Evolutionary conservation across 2,113 vertebrate genomes (phyloP).

Genomic region (Apaloderma vittatum): DNA sequence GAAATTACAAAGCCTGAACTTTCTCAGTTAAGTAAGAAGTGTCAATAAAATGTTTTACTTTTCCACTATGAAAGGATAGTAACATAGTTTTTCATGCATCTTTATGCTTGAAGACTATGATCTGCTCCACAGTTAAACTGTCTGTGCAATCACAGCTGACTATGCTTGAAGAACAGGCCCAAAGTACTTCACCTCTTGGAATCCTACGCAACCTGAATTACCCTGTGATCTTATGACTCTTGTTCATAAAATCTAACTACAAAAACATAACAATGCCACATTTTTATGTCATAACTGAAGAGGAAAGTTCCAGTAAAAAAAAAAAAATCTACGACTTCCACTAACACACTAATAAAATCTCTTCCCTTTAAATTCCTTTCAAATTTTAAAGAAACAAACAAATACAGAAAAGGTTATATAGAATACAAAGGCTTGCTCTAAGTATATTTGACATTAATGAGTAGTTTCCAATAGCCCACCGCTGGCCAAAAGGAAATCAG

Average conservation of each 20-base stretch:
- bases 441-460: not conserved
- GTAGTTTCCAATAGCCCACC: not conserved
- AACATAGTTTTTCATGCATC: not conserved
- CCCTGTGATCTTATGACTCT: rapidly evolving
- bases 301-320: not conserved
- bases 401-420: not conserved
- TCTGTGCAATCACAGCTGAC: not conserved
- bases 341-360: not conserved
- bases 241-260: not conserved
- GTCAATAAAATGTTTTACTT: not conserved
- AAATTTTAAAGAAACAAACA: not conserved
- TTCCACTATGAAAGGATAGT: not conserved
- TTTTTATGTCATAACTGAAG: not conserved
- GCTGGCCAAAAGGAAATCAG: not conserved
- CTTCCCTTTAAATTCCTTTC: not conserved
- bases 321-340: not conserved
- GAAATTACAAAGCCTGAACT: not conserved
- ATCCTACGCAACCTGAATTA: not conserved
- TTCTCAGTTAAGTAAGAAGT: not conserved
- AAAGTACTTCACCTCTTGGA: not conserved
- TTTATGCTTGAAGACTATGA: not conserved
- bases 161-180: not conserved
- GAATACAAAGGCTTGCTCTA: not conserved
- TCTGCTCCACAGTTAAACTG: not conserved
- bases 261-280: not conserved